phyloP scores from a whole-genome alignment of 2,888 invertebrate species.

The Chaitophorus viminalis region DNA sequence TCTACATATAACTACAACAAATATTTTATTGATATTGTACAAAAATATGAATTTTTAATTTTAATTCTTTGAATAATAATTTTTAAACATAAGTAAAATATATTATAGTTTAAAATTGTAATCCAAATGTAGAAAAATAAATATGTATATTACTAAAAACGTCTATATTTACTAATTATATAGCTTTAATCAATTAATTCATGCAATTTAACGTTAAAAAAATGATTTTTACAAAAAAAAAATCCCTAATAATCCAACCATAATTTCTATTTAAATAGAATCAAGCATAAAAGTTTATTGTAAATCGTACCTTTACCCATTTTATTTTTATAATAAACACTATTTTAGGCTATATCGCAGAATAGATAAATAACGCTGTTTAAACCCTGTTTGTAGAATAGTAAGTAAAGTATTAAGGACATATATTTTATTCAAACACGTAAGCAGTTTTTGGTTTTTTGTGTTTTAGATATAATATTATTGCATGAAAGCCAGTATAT shows the following conservation, averaged over 20 bases:
- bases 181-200: no score
- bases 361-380: conserved; percentile 17
- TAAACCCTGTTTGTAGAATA: neutral
- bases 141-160: no score
- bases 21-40: no score
- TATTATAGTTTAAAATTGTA: no score
- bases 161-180: no score
- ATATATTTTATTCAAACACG: conserved; percentile 17
- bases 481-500: conserved; percentile 16
- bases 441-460: conserved; percentile 32
- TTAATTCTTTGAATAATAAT: no score
- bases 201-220: no score
- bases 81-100: no score
- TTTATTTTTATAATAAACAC: neutral
- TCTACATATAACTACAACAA: no score
- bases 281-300: neutral
- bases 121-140: no score
- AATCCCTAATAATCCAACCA: neutral
- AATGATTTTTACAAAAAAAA: neutral
- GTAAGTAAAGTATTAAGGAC: conserved; percentile 8
- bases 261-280: neutral
- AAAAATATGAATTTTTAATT: no score
- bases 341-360: neutral
- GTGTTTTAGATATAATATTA: neutral
- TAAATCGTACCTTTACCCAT: neutral